A percentile compares a stretch with the other conserved stretches of the same genome.
Conservation (phyloP, 2,797 vertebrate genomes). For the Mionectes olivaceus region DNA sequence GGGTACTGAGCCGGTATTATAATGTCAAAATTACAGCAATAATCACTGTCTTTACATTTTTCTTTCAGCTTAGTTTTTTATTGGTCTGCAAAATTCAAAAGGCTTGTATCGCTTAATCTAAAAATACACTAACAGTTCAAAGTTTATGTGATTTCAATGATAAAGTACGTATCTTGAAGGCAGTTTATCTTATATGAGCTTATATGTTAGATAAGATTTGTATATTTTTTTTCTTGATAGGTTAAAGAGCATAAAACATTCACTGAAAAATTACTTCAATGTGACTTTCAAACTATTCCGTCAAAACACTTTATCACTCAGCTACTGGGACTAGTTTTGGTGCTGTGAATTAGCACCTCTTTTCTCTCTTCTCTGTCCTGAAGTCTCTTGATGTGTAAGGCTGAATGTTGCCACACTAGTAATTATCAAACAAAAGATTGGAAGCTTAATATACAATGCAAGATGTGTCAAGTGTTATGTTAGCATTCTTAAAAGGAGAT, state of each 20-base stretch:
- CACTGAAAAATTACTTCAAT: constrained; percentile 17
- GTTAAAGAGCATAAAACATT: constrained; percentile 35
- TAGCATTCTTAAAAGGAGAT: background rate
- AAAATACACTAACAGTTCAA: constrained; percentile 37
- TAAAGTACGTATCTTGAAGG: constrained; percentile 1
- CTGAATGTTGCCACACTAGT: background rate
- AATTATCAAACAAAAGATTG: background rate
- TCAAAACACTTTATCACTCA: constrained; percentile 27
- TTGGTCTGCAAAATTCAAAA: constrained; percentile 18
- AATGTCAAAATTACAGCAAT: background rate
- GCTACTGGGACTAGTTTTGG: background rate
- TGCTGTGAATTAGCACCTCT: background rate
- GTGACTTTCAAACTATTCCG: constrained; percentile 21
- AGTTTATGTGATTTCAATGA: constrained; percentile 5
- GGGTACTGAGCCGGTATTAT: background rate
- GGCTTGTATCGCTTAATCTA: background rate
- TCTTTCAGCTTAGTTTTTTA: constrained; percentile 37
- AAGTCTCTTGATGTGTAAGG: background rate
- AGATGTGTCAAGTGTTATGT: background rate
- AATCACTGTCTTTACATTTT: constrained; percentile 11
- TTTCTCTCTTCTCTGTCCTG: background rate
- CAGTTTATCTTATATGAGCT: constrained; percentile 39
- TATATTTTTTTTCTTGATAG: constrained; percentile 10
- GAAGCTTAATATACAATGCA: background rate
- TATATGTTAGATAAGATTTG: constrained; percentile 21